Conservation (phyloP, 1,140 invertebrate genomes). For the Sinella curviseta region DNA sequence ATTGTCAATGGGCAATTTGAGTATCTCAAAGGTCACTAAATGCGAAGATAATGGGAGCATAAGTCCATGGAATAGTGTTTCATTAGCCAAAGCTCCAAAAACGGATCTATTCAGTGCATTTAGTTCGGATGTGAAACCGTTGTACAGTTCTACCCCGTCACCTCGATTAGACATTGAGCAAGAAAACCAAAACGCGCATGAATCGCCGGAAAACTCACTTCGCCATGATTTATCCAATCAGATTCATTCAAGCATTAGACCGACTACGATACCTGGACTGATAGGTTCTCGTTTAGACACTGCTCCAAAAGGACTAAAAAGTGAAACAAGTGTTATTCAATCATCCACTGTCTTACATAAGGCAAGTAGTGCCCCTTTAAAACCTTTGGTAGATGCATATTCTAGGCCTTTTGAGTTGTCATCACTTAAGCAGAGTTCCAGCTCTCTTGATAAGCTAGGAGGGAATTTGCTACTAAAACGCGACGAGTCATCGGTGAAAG, state of each 20-base stretch:
- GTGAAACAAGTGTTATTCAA: not conserved
- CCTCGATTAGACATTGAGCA: not conserved
- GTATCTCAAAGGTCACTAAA: too few relatives aligned
- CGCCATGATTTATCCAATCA: too few relatives aligned
- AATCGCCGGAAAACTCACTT: not conserved
- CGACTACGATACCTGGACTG: too few relatives aligned
- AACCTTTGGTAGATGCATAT: not conserved
- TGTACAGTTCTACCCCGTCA: not conserved
- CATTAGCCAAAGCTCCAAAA: not conserved
- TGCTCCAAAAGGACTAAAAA: not conserved
- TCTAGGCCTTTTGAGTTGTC: not conserved
- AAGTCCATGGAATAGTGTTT: not conserved
- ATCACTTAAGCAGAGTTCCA: not conserved
- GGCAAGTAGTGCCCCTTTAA: too few relatives aligned
- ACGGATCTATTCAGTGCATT: conserved; percentile 5
- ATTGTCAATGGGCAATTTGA: too few relatives aligned
- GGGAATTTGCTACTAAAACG: not conserved
- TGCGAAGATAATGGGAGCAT: not conserved
- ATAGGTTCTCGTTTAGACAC: not conserved
- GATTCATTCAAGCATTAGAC: too few relatives aligned
- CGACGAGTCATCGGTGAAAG: not conserved
- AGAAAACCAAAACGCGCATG: not conserved
- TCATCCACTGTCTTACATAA: too few relatives aligned
- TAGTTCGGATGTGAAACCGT: not conserved
- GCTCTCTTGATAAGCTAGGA: too few relatives aligned